Percentiles rank a stretch among this genome's conserved stretches.
These are phyloP conservation scores for Thymallus thymallus DNA, from an alignment of 2,113 vertebrate species.

Conservation along the genomic window DNA sequence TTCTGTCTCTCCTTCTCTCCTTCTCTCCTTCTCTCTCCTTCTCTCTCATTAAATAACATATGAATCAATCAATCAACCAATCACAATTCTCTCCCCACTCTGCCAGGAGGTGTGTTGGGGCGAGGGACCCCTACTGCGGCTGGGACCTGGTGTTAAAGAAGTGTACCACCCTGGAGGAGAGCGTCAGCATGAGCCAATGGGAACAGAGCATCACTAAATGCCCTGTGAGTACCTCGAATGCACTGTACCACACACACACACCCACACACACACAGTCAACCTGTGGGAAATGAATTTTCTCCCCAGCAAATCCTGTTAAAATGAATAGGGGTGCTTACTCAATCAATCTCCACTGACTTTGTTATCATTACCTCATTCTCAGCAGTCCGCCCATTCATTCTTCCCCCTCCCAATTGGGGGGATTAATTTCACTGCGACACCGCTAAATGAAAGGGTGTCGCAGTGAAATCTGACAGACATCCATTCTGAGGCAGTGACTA, in stretches of 20 bases:
- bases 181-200: constrained; percentile 94
- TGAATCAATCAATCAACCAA: background rate
- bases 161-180: constrained; percentile 92
- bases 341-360: constrained; percentile 40
- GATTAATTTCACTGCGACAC: constrained; percentile 36
- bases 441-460: constrained; percentile 13
- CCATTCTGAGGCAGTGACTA: constrained; percentile 41
- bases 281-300: constrained; percentile 11
- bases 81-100: background rate
- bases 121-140: constrained; percentile 95
- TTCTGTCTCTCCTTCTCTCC: no score
- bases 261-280: background rate
- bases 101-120: constrained; percentile 87
- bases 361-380: constrained; percentile 42
- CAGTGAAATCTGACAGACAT: constrained; percentile 13
- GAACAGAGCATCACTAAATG: constrained; percentile 90
- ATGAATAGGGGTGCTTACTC: constrained; percentile 7
- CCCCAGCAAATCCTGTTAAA: constrained; percentile 7
- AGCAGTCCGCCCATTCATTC: constrained; percentile 48
- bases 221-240: constrained; percentile 78
- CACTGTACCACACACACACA: constrained; percentile 24
- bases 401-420: constrained; percentile 25
- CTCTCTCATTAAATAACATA: constrained; percentile 8
- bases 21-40: constrained; percentile 12
- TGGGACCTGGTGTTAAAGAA: constrained; percentile 93